Evolutionary conservation across 2,797 vertebrate genomes (phyloP).

Genomic region (Rhincodon typus): DNA sequence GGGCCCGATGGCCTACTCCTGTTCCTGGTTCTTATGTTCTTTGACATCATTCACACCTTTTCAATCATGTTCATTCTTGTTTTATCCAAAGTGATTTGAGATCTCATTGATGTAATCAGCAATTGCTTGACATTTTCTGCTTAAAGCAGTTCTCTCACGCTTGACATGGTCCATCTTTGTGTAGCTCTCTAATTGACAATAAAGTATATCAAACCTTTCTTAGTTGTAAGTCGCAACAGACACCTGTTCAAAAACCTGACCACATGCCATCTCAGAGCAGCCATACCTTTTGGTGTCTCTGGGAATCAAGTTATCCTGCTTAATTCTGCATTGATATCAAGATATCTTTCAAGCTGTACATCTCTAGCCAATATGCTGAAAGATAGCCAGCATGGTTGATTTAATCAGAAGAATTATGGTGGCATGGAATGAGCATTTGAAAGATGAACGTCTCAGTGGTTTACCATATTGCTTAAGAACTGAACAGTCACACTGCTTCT

Average conservation of each 20-base stretch:
- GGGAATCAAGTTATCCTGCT: background rate
- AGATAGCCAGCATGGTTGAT: background rate
- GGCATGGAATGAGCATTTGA: background rate
- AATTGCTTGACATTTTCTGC: constrained; percentile 38
- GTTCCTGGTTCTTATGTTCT: no score
- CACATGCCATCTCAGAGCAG: background rate
- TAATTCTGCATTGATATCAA: background rate
- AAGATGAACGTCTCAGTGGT: background rate
- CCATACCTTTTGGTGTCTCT: background rate
- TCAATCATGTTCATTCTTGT: background rate
- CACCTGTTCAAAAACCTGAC: constrained; percentile 43
- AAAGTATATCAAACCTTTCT: background rate
- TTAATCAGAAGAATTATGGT: background rate
- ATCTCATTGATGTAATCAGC: background rate
- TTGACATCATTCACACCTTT: background rate
- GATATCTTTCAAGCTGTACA: background rate
- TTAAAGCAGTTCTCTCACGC: constrained; percentile 43
- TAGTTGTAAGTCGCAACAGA: constrained; percentile 39
- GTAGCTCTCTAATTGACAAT: constrained; percentile 41
- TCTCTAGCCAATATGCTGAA: background rate
- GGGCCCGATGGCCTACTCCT: no score
- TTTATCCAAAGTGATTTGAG: background rate
- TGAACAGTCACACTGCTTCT: background rate
- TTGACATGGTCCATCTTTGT: constrained; percentile 41
- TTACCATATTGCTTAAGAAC: background rate